Base-by-base conservation (phyloP, 1,140 invertebrate species). In the Drosophila ironensis region DNA sequence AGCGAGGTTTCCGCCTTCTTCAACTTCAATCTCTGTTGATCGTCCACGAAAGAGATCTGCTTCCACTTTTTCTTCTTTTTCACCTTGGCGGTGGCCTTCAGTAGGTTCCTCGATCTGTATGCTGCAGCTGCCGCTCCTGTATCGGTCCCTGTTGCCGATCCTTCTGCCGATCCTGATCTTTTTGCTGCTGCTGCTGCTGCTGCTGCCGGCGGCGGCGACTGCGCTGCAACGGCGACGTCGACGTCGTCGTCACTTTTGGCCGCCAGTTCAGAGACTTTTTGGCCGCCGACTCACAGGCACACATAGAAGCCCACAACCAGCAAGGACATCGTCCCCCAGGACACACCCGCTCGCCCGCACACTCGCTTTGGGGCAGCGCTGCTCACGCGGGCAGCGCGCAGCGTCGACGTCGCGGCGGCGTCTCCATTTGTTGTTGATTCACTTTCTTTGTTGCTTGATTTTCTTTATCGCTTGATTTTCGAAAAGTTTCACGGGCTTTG, bases 41-140 rank as follows among this genome's bases (percentile, higher is more conserved):
- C 77, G 61, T 84, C 78, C 19, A 84, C 53, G 4, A 84, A 84
- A 25, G 63, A 86, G 48, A 84, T 86, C 63, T 86, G 80, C 56
- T 87, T 86, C 80, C 80, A 84, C 80, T 84, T 84, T 22, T 84
- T 84, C 78, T 84, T 84, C 81, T 84, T 84, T 24, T 88, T 88
- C 19, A 88, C 87, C 40, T 88, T 88, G 24, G 73, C 75, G 30
- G 87, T 88, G 30, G 87, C 87, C 51, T 87, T 88, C 2, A 88
- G 47, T 40, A 88, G 42, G 33, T 88, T 81, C 45, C 78, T 37
- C 24, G 69, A 81, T 68, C 77, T 60, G 24, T 64, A 67, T 40
- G 84, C 63, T 38, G 72, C 72, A 27, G 33, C 50, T 41, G 74
- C 37, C 28, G 77, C 56, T 37, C 53, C 37, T 44, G 72, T 59